Evolutionary conservation across 2,797 vertebrate genomes (phyloP).

Genomic region (Lepilemur ruficaudatus): DNA sequence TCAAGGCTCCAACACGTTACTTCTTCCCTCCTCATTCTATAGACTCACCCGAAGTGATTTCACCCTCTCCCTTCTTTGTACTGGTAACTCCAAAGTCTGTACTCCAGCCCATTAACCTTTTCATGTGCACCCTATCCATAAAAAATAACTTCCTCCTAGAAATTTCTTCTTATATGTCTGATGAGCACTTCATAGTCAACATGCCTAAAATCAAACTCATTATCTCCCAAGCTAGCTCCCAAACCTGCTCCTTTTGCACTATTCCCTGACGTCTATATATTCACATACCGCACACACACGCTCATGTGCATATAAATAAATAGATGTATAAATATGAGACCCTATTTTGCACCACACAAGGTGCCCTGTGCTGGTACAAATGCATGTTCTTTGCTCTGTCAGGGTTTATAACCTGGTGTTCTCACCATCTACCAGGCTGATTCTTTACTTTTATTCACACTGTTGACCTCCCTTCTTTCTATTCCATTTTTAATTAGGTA

Average conservation of each 20-base stretch:
- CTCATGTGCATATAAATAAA: not conserved
- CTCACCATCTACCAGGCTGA: not conserved
- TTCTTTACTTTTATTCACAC: not conserved
- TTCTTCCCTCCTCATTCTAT: not conserved
- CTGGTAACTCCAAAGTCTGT: not conserved
- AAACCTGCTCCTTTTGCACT: not conserved
- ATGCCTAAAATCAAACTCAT: not conserved
- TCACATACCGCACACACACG: not conserved
- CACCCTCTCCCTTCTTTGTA: not conserved
- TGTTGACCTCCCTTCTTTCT: not conserved
- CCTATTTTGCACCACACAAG: not conserved
- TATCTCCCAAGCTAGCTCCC: not conserved
- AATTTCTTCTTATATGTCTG: not conserved
- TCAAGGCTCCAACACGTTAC: not conserved
- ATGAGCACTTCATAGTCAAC: not conserved
- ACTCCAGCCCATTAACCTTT: not conserved
- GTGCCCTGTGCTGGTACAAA: not conserved
- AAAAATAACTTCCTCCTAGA: not conserved
- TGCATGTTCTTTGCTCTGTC: not conserved
- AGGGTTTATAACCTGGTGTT: not conserved
- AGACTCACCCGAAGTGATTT: not conserved
- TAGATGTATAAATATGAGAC: not conserved
- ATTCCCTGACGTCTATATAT: not conserved
- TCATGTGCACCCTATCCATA: not conserved
- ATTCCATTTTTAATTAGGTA: not conserved